A percentile compares a stretch with the other conserved stretches of the same genome.
These are phyloP conservation scores for Anoplopoma fimbria DNA, from an alignment of 2,113 vertebrate species.

Conservation along the genomic window DNA sequence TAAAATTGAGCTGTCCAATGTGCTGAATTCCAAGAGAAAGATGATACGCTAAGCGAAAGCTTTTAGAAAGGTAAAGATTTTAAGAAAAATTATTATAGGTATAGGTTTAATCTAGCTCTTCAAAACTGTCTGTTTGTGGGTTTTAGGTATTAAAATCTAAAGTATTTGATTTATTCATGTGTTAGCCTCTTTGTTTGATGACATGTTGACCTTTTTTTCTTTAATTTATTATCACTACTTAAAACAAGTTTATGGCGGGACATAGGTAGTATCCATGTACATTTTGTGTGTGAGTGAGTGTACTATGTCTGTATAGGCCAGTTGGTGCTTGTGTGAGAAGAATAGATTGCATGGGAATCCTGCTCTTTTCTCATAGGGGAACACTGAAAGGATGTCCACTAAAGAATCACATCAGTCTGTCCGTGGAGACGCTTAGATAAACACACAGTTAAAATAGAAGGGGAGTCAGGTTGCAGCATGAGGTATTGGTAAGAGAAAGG, in stretches of 20 bases:
- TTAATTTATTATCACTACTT: not conserved
- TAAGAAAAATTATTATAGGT: not conserved
- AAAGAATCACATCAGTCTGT: conserved; percentile 76
- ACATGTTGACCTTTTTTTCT: not conserved
- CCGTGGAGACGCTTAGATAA: conserved; percentile 84
- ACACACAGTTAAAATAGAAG: conserved; percentile 79
- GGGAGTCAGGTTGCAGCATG: conserved; percentile 80
- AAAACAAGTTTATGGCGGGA: not conserved
- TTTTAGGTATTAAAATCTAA: not conserved
- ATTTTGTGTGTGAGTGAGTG: conserved; percentile 18
- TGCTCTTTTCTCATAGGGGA: conserved; percentile 67
- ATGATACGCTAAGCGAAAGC: not conserved
- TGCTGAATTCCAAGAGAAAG: conserved; percentile 73
- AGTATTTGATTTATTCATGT: not conserved
- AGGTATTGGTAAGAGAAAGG: conserved; percentile 78
- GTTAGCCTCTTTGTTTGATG: not conserved
- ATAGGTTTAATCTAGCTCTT: not conserved
- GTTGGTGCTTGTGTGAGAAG: conserved; percentile 65
- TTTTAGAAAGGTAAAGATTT: not conserved
- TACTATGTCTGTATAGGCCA: conserved; percentile 47
- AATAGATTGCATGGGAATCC: conserved; percentile 79
- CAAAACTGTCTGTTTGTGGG: no score
- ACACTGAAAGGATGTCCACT: conserved; percentile 78
- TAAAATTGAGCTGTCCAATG: conserved; percentile 79
- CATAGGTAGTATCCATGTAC: not conserved